These are phyloP conservation scores for Eudyptes chrysolophus DNA, from an alignment of 2,113 vertebrate species.

Conservation along the genomic window DNA sequence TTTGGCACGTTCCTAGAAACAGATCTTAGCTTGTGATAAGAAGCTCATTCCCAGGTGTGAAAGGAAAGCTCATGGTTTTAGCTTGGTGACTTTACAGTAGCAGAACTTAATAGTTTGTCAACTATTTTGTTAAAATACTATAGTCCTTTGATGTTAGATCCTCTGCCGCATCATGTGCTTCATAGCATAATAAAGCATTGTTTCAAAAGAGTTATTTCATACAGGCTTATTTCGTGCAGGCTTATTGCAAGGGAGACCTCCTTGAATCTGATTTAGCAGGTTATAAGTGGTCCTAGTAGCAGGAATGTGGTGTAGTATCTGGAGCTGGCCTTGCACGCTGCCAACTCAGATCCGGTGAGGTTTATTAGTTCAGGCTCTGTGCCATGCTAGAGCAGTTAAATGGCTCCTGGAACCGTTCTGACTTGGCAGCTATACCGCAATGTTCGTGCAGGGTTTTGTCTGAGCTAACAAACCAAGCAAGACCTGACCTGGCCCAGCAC, in stretches of 20 bases:
- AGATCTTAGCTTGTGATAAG: constrained; percentile 82
- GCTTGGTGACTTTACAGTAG: constrained; percentile 46
- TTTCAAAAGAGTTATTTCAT: not conserved
- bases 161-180: not conserved
- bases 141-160: constrained; percentile 42
- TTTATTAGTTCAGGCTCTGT: not conserved
- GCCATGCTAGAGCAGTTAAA: not conserved
- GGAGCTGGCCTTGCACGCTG: not conserved
- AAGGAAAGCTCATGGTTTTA: constrained; percentile 73
- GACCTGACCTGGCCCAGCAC: not conserved
- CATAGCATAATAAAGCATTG: not conserved
- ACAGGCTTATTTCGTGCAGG: not conserved
- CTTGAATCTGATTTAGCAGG: not conserved
- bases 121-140: not conserved
- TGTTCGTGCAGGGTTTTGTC: not conserved
- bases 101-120: constrained; percentile 65
- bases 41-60: constrained; percentile 79
- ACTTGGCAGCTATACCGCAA: not conserved
- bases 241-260: not conserved
- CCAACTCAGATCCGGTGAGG: not conserved
- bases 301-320: not conserved
- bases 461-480: not conserved
- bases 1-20: constrained; percentile 80
- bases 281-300: not conserved
- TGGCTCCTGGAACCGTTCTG: not conserved